Evolutionary conservation across 1,140 invertebrate genomes (phyloP), one percentile per base, ranked within the genome.

Genomic region (Diorhabda carinulata): DNA sequence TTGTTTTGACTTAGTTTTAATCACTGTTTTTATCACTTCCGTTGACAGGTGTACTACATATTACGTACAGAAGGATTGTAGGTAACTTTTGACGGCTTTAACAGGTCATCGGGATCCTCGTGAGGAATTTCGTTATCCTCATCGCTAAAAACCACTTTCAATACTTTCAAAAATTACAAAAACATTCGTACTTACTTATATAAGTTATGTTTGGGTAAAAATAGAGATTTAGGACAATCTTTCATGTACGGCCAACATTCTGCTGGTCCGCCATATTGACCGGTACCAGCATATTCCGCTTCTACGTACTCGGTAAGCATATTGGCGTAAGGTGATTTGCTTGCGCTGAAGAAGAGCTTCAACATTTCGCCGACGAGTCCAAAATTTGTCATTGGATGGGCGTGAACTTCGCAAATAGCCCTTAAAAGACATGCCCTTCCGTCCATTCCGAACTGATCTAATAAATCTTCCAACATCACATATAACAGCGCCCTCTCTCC

Each of bases 171-270:
- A 25, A 25, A 25, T 25, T 25, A 25, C 25, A 25, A 25, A 25
- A 25, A 25, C 25, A 25, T 25, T 25, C 25, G 25, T 25, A 25
- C 67, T 63, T 83, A 89, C 86, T 85, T 83, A 76, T 91, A 91
- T 80, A 88, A 87, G 79, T 89, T 88, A 62, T 83, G 84, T 43
- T 86, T 84, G 5, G 85, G 82, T 69, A 87, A 83, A 76, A 93
- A 93, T 41, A 94, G 83, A 43, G 91, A 92, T 79, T 92, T 92
- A n/a, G 91, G 89, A 76, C 92, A 94, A 40, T 88, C 86, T 77
- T 91, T 90, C 80, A 90, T 91, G 75, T 93, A 94, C 3, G 90
- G 90, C 87, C 91, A 93, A 79, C 92, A 94, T 79, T 94, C 92
- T n/a, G 91, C 89, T 0, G 86, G 83, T 25, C 82, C 80, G n/a